Evolutionary conservation across 2,797 vertebrate species (phyloP).

Genomic region (Acrocephalus scirpaceus): DNA sequence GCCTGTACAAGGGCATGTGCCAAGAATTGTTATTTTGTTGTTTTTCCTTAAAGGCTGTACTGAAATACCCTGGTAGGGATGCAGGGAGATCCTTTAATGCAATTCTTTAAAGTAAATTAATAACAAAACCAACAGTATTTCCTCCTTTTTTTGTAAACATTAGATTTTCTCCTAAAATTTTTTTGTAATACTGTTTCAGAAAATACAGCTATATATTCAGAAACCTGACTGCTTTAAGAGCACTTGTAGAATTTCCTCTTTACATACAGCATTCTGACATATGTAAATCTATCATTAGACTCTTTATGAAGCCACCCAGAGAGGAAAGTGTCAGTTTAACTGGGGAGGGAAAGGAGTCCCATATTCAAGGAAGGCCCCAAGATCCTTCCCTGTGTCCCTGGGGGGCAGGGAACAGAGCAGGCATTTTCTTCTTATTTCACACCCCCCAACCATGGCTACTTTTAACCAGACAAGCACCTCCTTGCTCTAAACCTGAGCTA

Average conservation of each 20-base stretch:
- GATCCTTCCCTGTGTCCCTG: neutral
- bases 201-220: neutral
- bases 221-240: neutral
- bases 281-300: neutral
- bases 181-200: neutral
- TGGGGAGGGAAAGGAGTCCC: neutral
- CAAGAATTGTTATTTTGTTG: neutral
- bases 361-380: neutral
- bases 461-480: neutral
- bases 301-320: neutral
- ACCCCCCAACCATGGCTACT: rapidly evolving
- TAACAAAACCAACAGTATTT: neutral
- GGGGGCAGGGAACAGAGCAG: neutral
- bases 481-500: neutral
- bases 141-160: neutral
- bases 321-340: neutral
- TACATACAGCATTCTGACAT: neutral
- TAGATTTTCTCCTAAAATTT: neutral
- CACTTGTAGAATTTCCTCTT: neutral
- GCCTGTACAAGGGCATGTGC: neutral
- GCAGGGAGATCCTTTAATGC: neutral
- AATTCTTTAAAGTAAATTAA: neutral
- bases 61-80: neutral
- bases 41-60: neutral
- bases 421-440: neutral